Conservation (phyloP, 2,888 invertebrate species). For the Molorchus minor region DNA sequence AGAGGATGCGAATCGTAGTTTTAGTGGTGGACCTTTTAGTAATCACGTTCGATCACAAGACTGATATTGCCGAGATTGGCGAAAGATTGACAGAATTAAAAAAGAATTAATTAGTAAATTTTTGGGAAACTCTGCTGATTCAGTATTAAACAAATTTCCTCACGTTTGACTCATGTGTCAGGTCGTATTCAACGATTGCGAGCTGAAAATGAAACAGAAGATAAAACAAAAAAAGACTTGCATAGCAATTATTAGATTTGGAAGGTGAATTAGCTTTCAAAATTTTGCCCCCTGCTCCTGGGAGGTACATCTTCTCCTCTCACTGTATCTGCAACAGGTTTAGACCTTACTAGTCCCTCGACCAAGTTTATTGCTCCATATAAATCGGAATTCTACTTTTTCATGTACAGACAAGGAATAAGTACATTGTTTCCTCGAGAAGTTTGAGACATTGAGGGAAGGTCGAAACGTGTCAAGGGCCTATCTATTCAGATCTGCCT, state of each 20-base stretch:
- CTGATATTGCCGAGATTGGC: neutral
- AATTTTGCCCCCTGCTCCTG: neutral
- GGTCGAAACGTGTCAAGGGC: slow-evolving; percentile 11
- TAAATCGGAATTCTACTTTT: slow-evolving; percentile 25
- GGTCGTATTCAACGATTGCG: neutral
- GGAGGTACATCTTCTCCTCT: neutral
- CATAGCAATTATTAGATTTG: neutral
- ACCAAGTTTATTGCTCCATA: slow-evolving; percentile 16
- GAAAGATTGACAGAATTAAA: no score
- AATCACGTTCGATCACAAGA: neutral
- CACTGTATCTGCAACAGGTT: neutral
- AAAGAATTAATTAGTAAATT: slow-evolving; percentile 5
- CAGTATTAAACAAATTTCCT: neutral
- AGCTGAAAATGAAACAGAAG: neutral
- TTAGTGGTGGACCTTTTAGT: neutral
- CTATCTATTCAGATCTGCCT: slow-evolving; percentile 14
- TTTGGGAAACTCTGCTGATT: neutral
- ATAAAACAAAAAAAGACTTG: neutral
- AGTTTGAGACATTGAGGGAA: slow-evolving; percentile 11
- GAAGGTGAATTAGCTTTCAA: slow-evolving; percentile 5
- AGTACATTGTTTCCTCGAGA: slow-evolving; percentile 21
- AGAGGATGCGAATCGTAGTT: neutral
- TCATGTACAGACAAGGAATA: slow-evolving; percentile 19
- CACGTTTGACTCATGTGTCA: slow-evolving; percentile 6
- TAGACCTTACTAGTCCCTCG: neutral